These are phyloP conservation scores for Amia ocellicauda DNA, from an alignment of 2,113 vertebrate genomes.

Conservation along the genomic window DNA sequence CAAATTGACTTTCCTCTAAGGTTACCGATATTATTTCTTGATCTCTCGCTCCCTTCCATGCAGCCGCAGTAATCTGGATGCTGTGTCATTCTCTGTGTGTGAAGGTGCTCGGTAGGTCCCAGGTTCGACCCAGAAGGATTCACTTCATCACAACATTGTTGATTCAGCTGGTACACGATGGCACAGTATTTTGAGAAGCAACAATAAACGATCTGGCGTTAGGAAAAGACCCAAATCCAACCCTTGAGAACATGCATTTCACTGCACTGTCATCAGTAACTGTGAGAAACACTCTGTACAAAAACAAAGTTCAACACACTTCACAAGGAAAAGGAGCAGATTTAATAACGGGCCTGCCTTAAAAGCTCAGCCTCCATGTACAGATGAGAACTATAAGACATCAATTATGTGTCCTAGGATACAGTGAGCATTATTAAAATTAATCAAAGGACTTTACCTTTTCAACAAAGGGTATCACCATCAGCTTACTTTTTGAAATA, in stretches of 20 bases:
- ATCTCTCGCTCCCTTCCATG: too few species aligned
- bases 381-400: too few species aligned
- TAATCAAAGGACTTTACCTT: not conserved
- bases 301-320: not conserved
- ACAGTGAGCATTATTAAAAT: not conserved
- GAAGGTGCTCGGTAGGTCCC: too few species aligned
- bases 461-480: not conserved
- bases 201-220: not conserved
- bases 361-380: too few species aligned
- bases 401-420: not conserved
- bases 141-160: not conserved
- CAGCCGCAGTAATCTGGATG: not conserved
- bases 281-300: not conserved
- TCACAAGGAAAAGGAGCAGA: too few species aligned
- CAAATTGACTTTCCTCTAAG: too few species aligned
- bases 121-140: too few species aligned
- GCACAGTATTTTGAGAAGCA: not conserved
- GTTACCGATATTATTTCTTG: not conserved
- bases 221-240: not conserved
- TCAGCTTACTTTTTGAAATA: conserved; percentile 3
- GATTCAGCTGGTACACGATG: conserved; percentile 14
- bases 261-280: not conserved
- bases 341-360: too few species aligned
- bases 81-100: too few species aligned
- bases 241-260: not conserved